These are phyloP conservation scores for Lepus americanus DNA, from an alignment of 2,113 vertebrate species.

Conservation along the genomic window DNA sequence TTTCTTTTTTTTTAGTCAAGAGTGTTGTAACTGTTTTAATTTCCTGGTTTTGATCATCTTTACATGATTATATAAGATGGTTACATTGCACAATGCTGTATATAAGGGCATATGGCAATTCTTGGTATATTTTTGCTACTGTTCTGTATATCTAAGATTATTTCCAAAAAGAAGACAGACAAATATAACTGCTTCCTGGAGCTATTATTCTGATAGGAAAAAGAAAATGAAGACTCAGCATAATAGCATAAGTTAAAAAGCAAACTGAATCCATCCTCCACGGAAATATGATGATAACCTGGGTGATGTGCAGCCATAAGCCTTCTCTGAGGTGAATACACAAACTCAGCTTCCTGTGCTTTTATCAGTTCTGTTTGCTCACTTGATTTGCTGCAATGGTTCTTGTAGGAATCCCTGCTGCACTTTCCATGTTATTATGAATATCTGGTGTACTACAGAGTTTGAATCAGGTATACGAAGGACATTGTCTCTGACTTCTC, in stretches of 20 bases:
- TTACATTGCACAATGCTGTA: neutral
- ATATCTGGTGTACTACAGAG: neutral
- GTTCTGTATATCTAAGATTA: slow-evolving; percentile 9
- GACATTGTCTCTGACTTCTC: neutral
- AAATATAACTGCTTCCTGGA: neutral
- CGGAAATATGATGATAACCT: neutral
- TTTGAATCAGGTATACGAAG: neutral
- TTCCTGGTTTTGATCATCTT: neutral
- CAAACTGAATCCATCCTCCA: neutral
- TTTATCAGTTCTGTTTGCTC: neutral
- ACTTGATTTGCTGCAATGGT: neutral
- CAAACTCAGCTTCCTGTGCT: neutral
- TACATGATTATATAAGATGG: neutral
- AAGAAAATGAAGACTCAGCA: neutral
- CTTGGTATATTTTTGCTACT: neutral
- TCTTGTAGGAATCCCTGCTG: neutral
- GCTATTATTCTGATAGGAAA: neutral
- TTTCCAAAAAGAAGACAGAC: neutral
- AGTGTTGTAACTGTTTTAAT: neutral
- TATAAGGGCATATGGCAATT: neutral
- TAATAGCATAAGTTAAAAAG: neutral
- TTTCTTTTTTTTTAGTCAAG: slow-evolving; percentile 12
- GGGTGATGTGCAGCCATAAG: neutral
- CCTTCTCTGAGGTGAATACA: neutral
- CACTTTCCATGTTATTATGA: neutral